These are phyloP conservation scores for Champsocephalus esox DNA, from an alignment of 2,797 vertebrate species.

Conservation along the genomic window DNA sequence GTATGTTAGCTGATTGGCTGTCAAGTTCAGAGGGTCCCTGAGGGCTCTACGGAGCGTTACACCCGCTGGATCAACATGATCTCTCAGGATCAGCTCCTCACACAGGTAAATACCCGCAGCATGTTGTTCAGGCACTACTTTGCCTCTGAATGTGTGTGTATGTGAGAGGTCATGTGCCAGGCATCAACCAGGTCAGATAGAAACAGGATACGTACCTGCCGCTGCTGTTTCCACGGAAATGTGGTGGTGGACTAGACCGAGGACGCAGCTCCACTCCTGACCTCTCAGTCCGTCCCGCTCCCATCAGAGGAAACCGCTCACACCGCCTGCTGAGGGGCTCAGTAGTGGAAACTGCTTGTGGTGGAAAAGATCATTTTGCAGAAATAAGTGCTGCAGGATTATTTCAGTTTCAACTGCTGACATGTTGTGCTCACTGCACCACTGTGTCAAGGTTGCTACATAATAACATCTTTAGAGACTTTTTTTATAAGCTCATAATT, in stretches of 20 bases:
- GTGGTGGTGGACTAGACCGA: conserved; percentile 30
- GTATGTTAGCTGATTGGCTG: conserved; percentile 90
- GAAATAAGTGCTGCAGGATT: not conserved
- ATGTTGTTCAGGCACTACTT: not conserved
- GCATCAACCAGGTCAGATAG: conserved; percentile 58
- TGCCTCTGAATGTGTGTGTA: conserved; percentile 2
- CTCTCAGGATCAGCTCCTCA: conserved; percentile 88
- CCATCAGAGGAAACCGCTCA: conserved; percentile 57
- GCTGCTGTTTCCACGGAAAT: conserved; percentile 76
- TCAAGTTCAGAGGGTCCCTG: conserved; percentile 88
- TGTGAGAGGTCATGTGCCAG: conserved; percentile 73
- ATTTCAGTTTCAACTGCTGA: not conserved
- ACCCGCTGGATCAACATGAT: conserved; percentile 95
- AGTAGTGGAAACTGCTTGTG: conserved; percentile 33
- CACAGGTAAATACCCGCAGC: conserved; percentile 86
- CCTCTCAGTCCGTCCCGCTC: conserved; percentile 48
- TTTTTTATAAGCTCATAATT: not conserved
- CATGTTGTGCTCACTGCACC: not conserved
- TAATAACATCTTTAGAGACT: not conserved
- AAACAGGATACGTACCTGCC: conserved; percentile 81
- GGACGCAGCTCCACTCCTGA: conserved; percentile 41
- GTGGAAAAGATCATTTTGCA: conserved; percentile 47
- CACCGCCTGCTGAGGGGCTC: conserved; percentile 40
- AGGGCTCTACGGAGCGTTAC: conserved; percentile 91
- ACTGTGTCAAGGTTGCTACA: not conserved